Percentiles rank a stretch among this genome's conserved stretches.
Evolutionary conservation across 2,797 vertebrate genomes (phyloP).

Genomic region (Anableps anableps): DNA sequence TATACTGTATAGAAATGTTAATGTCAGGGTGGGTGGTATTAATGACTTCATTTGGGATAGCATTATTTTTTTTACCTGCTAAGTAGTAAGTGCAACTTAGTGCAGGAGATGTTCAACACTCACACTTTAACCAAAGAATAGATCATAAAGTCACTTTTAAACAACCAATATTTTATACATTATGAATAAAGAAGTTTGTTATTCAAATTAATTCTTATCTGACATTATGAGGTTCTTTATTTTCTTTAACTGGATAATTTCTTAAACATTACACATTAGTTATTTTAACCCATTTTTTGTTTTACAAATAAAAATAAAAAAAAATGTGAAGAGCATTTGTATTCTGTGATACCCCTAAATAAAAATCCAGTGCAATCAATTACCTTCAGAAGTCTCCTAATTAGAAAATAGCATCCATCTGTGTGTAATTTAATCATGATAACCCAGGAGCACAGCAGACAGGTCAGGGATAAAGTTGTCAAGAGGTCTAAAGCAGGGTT

Average conservation of each 20-base stretch:
- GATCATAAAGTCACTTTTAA: not conserved
- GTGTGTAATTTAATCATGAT: not conserved
- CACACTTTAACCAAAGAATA: not conserved
- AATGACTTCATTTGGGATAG: not conserved
- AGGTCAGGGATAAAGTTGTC: too few relatives aligned
- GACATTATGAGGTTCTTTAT: not conserved
- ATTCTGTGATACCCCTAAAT: not conserved
- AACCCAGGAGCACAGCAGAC: not conserved
- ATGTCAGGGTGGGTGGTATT: not conserved
- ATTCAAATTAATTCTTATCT: not conserved
- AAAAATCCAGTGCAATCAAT: not conserved
- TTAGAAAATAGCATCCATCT: not conserved
- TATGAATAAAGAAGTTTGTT: not conserved
- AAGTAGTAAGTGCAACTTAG: not conserved
- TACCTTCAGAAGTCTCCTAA: not conserved
- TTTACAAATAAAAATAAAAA: not conserved
- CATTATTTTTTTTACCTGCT: not conserved
- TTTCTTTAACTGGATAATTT: not conserved
- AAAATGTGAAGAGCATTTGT: not conserved
- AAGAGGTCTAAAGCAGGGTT: too few relatives aligned
- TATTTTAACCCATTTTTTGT: not conserved
- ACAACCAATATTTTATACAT: not conserved
- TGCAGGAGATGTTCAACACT: not conserved
- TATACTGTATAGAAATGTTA: not conserved
- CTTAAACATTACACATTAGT: not conserved